Conservation (phyloP, 2,888 invertebrate species). For the Luffia ferchaultella region DNA sequence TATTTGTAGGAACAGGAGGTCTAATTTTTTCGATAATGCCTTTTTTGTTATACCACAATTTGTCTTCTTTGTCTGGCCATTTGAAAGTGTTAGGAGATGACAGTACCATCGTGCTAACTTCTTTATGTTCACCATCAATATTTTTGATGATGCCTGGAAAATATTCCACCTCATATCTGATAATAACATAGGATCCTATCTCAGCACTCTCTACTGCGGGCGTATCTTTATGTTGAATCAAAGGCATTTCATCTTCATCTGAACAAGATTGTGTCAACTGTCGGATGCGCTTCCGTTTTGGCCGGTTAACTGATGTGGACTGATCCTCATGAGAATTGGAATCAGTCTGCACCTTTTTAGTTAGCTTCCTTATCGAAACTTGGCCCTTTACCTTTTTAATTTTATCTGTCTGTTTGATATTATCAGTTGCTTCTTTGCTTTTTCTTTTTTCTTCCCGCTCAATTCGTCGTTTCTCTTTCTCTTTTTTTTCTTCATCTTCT, state of each 20-base stretch:
- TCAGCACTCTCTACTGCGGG: constrained; percentile 5
- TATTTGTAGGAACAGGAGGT: constrained; percentile 8
- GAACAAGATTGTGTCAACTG: constrained; percentile 4
- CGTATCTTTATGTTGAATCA: constrained; percentile 9
- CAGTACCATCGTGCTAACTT: constrained; percentile 6
- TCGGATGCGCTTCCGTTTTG: constrained; percentile 8
- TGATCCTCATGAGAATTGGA: too few species aligned
- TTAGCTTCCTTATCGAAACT: constrained; percentile 9
- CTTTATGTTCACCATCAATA: constrained; percentile 8
- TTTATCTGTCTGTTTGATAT: constrained; percentile 8
- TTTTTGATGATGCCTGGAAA: constrained; percentile 9
- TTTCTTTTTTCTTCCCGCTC: constrained; percentile 9
- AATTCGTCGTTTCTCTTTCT: constrained; percentile 4
- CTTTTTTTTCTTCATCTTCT: constrained; percentile 4
- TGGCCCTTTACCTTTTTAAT: constrained; percentile 9
- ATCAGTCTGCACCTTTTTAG: too few species aligned
- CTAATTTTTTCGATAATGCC: constrained; percentile 9
- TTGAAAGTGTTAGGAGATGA: constrained; percentile 7
- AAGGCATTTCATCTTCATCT: constrained; percentile 8
- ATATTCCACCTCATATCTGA: constrained; percentile 9
- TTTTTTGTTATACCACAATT: constrained; percentile 10
- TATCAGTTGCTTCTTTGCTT: constrained; percentile 9
- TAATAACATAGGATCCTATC: constrained; percentile 8
- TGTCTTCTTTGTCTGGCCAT: constrained; percentile 6
- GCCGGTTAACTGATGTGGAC: constrained; percentile 1